Conservation (phyloP, 2,888 invertebrate species). For the Caenorhabditis angaria region DNA sequence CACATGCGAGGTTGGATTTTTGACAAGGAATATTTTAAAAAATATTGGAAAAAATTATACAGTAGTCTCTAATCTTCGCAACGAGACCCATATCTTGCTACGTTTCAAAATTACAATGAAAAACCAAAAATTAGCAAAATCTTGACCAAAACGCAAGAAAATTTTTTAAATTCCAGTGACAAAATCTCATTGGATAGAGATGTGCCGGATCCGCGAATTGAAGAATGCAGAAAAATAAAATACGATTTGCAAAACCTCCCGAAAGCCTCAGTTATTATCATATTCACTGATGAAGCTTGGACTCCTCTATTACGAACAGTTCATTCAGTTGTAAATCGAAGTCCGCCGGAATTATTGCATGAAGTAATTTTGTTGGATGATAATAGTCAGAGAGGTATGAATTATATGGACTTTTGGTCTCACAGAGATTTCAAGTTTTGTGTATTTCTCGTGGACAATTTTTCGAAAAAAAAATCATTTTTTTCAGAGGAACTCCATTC, state of each 20-base stretch:
- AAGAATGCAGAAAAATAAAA: slow-evolving; percentile 74
- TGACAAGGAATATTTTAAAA: neutral
- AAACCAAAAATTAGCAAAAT: too few species aligned
- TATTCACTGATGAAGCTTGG: slow-evolving; percentile 92
- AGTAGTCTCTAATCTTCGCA: too few species aligned
- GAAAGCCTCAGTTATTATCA: slow-evolving; percentile 75
- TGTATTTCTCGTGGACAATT: too few species aligned
- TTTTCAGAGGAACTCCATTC: slow-evolving; percentile 79
- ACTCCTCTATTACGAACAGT: slow-evolving; percentile 80
- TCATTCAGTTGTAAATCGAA: slow-evolving; percentile 87
- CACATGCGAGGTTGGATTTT: slow-evolving; percentile 57
- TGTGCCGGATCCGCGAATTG: slow-evolving; percentile 73
- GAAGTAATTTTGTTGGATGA: slow-evolving; percentile 96
- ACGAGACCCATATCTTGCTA: neutral
- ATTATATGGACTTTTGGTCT: neutral
- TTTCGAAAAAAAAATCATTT: neutral
- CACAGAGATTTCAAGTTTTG: neutral
- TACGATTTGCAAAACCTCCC: slow-evolving; percentile 76
- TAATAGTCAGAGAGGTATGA: slow-evolving; percentile 78
- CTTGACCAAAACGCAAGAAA: too few species aligned
- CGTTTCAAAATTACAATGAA: neutral
- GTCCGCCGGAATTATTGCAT: slow-evolving; percentile 80
- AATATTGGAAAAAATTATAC: too few species aligned
- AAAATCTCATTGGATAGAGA: slow-evolving; percentile 75
- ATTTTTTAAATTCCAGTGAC: slow-evolving; percentile 74